A percentile compares a stretch with the other conserved stretches of the same genome.
Evolutionary conservation across 2,113 vertebrate genomes (phyloP).

Genomic region (Oophaga pumilio): DNA sequence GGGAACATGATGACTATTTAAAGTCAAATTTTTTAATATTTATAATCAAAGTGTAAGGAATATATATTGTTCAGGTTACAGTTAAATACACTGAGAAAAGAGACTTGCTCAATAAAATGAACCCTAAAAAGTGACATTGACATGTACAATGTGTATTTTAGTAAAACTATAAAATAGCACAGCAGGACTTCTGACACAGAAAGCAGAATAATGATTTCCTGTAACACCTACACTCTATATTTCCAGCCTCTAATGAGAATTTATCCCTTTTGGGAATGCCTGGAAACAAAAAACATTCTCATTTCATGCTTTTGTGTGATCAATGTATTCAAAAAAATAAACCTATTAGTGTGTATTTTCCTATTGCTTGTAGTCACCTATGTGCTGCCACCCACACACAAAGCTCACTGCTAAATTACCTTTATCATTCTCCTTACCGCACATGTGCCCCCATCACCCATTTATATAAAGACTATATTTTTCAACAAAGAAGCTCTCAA

Average conservation of each 20-base stretch:
- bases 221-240: not conserved
- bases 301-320: constrained; percentile 4
- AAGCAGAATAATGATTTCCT: constrained; percentile 19
- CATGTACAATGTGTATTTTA: not conserved
- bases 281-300: constrained; percentile 28
- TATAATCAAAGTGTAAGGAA: too few relatives aligned
- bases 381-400: constrained; percentile 36
- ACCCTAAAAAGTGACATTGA: not conserved
- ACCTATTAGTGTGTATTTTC: not conserved
- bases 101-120: not conserved
- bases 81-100: too few relatives aligned
- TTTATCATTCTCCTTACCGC: constrained; percentile 12
- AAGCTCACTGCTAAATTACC: constrained; percentile 29
- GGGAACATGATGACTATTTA: too few relatives aligned
- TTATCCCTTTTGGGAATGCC: not conserved
- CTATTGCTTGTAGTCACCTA: constrained; percentile 3
- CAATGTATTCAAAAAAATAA: not conserved
- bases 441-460: not conserved
- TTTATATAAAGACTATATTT: constrained; percentile 10
- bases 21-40: too few relatives aligned
- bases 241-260: constrained; percentile 18
- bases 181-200: not conserved
- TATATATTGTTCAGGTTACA: too few relatives aligned
- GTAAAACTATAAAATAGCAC: not conserved
- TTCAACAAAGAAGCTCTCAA: constrained; percentile 5